These are phyloP conservation scores for Labia minor DNA, from an alignment of 2,888 invertebrate species.

Conservation along the genomic window DNA sequence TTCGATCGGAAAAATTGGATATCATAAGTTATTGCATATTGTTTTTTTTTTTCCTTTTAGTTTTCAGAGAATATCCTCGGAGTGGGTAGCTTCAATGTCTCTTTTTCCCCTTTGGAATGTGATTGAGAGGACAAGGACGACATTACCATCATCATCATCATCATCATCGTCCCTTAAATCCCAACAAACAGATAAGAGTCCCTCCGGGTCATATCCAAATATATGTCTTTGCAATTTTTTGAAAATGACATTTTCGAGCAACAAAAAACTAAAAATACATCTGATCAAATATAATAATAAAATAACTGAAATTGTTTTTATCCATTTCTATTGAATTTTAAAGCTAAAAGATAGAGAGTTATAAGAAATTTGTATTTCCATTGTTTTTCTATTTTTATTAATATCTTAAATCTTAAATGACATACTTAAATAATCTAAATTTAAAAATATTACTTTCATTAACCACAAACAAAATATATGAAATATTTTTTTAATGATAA, in stretches of 20 bases:
- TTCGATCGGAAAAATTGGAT: slow-evolving; percentile 2
- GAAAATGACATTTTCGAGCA: too few relatives aligned
- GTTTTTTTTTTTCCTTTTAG: not conserved
- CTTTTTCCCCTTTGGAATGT: not conserved
- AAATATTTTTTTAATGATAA: too few relatives aligned
- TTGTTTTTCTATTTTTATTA: too few relatives aligned
- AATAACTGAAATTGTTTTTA: too few relatives aligned
- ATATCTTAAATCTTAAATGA: too few relatives aligned
- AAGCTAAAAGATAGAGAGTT: too few relatives aligned
- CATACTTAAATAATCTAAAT: too few relatives aligned
- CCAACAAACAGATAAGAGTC: not conserved
- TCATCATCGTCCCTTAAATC: not conserved
- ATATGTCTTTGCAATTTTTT: not conserved
- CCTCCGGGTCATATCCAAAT: not conserved
- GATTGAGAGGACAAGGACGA: not conserved
- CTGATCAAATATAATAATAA: too few relatives aligned
- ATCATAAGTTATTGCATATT: slow-evolving; percentile 13
- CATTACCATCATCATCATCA: slow-evolving; percentile 1
- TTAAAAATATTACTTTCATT: too few relatives aligned
- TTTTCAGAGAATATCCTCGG: not conserved
- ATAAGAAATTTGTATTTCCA: too few relatives aligned
- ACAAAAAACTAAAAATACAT: not conserved
- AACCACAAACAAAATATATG: too few relatives aligned
- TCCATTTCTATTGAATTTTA: too few relatives aligned
- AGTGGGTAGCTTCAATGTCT: not conserved